Conservation (phyloP, 2,888 invertebrate species). For the Danaus chrysippus region DNA sequence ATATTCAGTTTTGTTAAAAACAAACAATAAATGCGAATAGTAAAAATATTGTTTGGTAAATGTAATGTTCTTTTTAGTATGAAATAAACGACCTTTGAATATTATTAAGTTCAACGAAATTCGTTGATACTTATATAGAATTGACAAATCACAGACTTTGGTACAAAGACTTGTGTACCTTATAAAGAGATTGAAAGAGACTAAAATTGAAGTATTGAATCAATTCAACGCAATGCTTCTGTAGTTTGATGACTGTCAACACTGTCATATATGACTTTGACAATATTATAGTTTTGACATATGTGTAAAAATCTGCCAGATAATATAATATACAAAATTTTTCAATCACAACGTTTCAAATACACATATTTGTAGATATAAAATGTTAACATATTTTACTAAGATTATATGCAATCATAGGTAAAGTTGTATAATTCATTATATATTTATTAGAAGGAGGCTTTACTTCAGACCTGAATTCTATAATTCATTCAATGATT, state of each 20-base stretch:
- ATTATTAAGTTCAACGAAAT: background rate
- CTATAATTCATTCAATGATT: conserved; percentile 1
- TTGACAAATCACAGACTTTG: background rate
- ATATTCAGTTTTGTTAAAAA: background rate
- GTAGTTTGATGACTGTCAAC: background rate
- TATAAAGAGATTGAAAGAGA: background rate
- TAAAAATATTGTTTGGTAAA: background rate
- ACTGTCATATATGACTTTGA: background rate
- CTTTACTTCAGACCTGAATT: background rate
- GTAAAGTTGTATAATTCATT: background rate
- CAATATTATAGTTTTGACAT: background rate
- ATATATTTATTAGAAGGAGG: background rate
- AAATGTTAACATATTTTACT: too few species aligned
- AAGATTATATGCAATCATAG: too few species aligned
- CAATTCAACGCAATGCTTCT: background rate
- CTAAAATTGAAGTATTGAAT: background rate
- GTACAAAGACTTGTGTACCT: conserved; percentile 2
- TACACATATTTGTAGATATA: too few species aligned
- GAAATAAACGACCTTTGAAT: background rate
- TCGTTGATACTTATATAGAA: background rate
- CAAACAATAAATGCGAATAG: background rate
- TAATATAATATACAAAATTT: too few species aligned
- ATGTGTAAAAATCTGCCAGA: too few species aligned
- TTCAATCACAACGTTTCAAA: too few species aligned
- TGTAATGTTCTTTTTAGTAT: background rate